A percentile compares a stretch with the other conserved stretches of the same genome.
Evolutionary conservation across 2,113 vertebrate species (phyloP).

Genomic region (Empidonax alnorum): DNA sequence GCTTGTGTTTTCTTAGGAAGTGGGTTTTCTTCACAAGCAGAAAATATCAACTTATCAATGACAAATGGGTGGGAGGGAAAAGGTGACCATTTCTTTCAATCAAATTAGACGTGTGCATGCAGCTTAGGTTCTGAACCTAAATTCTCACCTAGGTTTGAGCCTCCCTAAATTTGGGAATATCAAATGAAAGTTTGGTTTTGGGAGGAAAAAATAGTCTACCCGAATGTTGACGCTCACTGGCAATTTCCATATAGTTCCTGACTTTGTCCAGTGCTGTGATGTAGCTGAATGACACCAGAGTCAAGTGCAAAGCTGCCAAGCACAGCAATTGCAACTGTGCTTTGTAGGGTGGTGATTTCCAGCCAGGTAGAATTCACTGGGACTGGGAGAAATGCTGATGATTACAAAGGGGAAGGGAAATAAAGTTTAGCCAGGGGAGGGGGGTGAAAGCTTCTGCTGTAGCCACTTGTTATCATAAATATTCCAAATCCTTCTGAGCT

Average conservation of each 20-base stretch:
- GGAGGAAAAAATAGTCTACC: not conserved
- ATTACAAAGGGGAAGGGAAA: not conserved
- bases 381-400: not conserved
- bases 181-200: not conserved
- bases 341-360: not conserved
- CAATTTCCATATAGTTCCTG: not conserved
- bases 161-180: not conserved
- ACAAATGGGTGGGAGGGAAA: not conserved
- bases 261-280: not conserved
- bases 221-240: not conserved
- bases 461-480: not conserved
- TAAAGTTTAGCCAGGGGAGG: not conserved
- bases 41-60: not conserved
- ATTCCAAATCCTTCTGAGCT: not conserved
- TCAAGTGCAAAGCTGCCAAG: not conserved
- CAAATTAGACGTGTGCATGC: not conserved
- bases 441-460: not conserved
- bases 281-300: not conserved
- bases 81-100: rapidly evolving
- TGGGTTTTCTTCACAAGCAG: not conserved
- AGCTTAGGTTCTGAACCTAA: not conserved
- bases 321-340: not conserved
- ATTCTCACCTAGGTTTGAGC: not conserved
- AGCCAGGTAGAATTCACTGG: not conserved
- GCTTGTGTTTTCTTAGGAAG: not conserved